phyloP scores from a whole-genome alignment of 2,888 invertebrate species.

The Trissolcus japonicus region DNA sequence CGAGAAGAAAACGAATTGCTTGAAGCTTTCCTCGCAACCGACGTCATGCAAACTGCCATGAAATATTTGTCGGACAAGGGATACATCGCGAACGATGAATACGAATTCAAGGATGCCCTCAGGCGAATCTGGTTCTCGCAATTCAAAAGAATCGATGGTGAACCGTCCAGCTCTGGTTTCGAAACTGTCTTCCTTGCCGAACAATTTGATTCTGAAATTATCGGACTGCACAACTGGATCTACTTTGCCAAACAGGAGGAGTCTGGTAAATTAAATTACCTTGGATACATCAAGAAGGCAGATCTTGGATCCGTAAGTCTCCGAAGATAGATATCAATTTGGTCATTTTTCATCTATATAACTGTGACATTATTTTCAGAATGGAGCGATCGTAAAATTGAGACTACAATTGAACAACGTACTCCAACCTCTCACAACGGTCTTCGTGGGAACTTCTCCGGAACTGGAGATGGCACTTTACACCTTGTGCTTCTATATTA shows the following conservation, averaged over 20 bases:
- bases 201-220: constrained; percentile 81
- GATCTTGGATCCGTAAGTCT: constrained; percentile 77
- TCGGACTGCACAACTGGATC: constrained; percentile 93
- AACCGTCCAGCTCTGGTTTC: constrained; percentile 95
- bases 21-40: constrained; percentile 66
- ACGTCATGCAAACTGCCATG: constrained; percentile 65
- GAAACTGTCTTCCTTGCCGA: constrained; percentile 95
- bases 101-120: constrained; percentile 82
- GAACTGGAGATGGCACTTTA: constrained; percentile 94
- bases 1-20: constrained; percentile 65
- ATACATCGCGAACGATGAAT: constrained; percentile 67
- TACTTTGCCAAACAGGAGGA: constrained; percentile 88
- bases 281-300: constrained; percentile 86
- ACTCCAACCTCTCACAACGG: constrained; percentile 86
- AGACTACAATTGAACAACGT: constrained; percentile 84
- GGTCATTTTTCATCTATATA: neutral
- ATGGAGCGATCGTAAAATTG: constrained; percentile 85
- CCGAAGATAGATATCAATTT: neutral
- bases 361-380: constrained; percentile 77
- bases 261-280: constrained; percentile 84
- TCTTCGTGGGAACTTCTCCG: constrained; percentile 92
- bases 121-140: constrained; percentile 84
- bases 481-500: constrained; percentile 89
- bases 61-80: constrained; percentile 65
- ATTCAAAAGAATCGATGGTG: constrained; percentile 85